Percentiles rank a stretch among this genome's conserved stretches.
Evolutionary conservation across 2,888 invertebrate species (phyloP).

Genomic region (Cataglyphis cursor): DNA sequence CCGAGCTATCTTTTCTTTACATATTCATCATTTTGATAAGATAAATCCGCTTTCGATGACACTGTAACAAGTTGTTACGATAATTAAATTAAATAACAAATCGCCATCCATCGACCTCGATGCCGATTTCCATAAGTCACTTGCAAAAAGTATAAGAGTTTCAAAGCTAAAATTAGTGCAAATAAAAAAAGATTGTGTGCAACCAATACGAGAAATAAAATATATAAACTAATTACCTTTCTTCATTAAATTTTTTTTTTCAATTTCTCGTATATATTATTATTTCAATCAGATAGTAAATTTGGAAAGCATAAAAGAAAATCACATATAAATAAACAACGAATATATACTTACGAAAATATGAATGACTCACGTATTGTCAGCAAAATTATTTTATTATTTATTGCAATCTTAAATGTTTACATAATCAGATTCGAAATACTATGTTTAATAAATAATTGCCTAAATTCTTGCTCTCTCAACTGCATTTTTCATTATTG

Average conservation of each 20-base stretch:
- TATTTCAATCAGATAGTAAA: slow-evolving; percentile 2
- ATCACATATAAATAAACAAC: neutral
- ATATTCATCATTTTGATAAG: slow-evolving; percentile 3
- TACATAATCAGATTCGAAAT: slow-evolving; percentile 15
- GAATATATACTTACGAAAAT: neutral
- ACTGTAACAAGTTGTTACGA: neutral
- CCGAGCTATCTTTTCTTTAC: neutral
- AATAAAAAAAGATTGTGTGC: neutral
- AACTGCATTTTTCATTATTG: neutral
- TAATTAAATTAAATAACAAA: neutral
- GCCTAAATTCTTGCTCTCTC: neutral
- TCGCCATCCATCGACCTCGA: slow-evolving; percentile 1
- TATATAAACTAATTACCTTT: neutral
- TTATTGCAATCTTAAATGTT: slow-evolving; percentile 20
- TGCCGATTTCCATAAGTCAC: neutral
- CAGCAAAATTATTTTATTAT: neutral
- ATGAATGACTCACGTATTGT: neutral
- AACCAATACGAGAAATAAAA: neutral
- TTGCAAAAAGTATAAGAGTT: neutral
- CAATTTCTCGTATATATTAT: neutral
- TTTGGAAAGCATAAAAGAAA: neutral
- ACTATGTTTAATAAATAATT: neutral
- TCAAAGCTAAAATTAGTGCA: neutral
- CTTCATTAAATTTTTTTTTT: neutral
- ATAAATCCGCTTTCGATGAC: neutral